Percentiles rank a stretch among this genome's conserved stretches.
Conservation (phyloP, 2,113 vertebrate species). For the Alaudala cheleensis region DNA sequence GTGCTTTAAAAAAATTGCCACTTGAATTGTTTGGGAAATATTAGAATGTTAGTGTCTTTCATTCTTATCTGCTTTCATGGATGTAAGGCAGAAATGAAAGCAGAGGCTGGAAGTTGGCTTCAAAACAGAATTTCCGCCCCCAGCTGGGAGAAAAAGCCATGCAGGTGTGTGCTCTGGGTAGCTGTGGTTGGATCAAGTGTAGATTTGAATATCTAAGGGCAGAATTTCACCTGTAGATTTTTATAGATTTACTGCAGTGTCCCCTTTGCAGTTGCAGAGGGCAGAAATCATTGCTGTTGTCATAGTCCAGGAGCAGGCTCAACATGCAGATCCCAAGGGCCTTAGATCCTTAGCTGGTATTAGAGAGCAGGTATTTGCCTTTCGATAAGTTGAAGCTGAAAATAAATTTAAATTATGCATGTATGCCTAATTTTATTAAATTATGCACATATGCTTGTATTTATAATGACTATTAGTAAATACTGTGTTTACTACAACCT, state of each 20-base stretch:
- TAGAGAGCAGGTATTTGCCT: neutral
- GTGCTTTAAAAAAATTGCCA: neutral
- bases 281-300: neutral
- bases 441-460: neutral
- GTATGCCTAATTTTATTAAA: neutral
- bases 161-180: neutral
- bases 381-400: neutral
- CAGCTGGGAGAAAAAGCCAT: neutral
- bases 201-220: neutral
- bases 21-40: neutral
- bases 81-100: neutral
- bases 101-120: neutral
- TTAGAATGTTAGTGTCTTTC: neutral
- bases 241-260: neutral
- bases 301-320: neutral
- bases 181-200: neutral
- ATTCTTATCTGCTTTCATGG: neutral
- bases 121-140: rapidly evolving
- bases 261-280: too few relatives aligned
- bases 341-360: neutral
- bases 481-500: neutral
- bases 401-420: neutral
- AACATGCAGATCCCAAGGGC: neutral
- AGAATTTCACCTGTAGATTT: neutral
- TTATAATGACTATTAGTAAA: neutral